Evolutionary conservation across 2,797 vertebrate species (phyloP).

Genomic region (Propithecus perrieri): DNA sequence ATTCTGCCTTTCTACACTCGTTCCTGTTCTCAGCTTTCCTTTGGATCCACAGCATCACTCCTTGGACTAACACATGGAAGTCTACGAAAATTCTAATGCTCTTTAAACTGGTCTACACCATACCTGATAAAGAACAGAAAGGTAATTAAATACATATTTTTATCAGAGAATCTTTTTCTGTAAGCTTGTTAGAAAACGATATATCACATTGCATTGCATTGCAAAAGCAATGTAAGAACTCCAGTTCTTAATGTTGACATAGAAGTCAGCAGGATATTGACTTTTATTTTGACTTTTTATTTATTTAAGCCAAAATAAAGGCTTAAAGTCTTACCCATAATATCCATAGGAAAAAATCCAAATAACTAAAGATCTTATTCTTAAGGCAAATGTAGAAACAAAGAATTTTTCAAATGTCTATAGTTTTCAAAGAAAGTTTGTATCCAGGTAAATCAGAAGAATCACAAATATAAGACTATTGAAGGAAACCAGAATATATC

Average conservation of each 20-base stretch:
- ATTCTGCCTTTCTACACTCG: background rate
- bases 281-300: slow-evolving; percentile 17
- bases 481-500: background rate
- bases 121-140: background rate
- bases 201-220: background rate
- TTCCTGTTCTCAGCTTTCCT: background rate
- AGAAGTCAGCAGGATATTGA: background rate
- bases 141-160: background rate
- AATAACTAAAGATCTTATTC: slow-evolving; percentile 11
- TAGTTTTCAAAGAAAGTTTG: background rate
- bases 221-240: background rate
- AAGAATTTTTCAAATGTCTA: slow-evolving; percentile 11
- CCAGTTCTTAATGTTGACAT: background rate
- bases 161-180: background rate
- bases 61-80: background rate
- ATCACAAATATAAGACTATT: background rate
- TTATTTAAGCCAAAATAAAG: slow-evolving; percentile 29
- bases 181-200: background rate
- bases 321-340: background rate
- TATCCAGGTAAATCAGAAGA: background rate
- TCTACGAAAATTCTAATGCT: background rate
- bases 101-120: background rate
- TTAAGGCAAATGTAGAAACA: background rate
- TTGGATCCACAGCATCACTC: background rate
- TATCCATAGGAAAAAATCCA: background rate